Base-by-base conservation (phyloP, 2,113 vertebrate species). In the Ascaphus truei region DNA sequence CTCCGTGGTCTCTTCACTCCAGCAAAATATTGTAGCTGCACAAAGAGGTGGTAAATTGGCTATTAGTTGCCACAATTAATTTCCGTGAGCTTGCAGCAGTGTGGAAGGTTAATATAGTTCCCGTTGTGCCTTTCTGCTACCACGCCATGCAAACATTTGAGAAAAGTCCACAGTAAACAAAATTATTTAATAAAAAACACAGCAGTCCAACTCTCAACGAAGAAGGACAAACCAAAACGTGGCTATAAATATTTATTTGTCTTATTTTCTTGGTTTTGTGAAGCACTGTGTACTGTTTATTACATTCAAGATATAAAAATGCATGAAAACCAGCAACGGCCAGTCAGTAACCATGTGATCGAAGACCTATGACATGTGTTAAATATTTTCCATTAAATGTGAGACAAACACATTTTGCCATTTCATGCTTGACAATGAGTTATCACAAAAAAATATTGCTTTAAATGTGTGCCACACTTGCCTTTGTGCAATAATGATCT, bases 131-230 rank as follows among this genome's bases (percentile, higher is more conserved):
- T 47, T 56, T 30, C 23, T 43, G 25, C 39, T 29, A 4, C 16
- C n/a, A 15, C 39, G 20, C 31, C 22, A 27, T 52, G 15, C 8
- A 51, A 64, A 64, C 48, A 64, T 66, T 53, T 41, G 41, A 51
- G n/a, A 31, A 56, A 55, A 66, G 51, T 22, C 36, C n/a, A 66
- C 63, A 29, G 7, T 18, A 37, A 65, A 55, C 62, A 64, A 36
- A 63, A 37, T 47, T 18, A 18, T 45, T 23, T 39, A 13, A 53
- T 65, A 16, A 31, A 65, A 55, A 66, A 31, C 50, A 11, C 63
- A 66, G 63, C 63, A 55, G 51, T 66, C 12, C 25, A 43, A 16
- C 34, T 66, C 26, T 36, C 43, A 65, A 65, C 55, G 36, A 66
- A 55, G 26, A 53, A 55, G 25, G 31, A 65, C 18, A 43, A 29